Evolutionary conservation across 2,113 vertebrate genomes (phyloP), one percentile per base, ranked within the genome.

Genomic region (Corvus cornix): DNA sequence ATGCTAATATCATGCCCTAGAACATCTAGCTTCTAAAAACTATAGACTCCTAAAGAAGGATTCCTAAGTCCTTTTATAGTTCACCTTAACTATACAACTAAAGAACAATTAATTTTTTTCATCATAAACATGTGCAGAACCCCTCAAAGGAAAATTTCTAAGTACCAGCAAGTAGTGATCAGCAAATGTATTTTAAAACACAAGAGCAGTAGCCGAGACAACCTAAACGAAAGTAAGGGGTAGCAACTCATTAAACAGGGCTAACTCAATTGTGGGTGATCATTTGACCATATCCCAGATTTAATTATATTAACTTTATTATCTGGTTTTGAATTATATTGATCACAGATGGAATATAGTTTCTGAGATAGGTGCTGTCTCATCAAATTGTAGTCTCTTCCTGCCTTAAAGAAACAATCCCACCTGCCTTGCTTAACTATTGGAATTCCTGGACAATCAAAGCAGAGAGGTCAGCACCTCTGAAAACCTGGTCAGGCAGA

Each of bases 281-380:
- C 93, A 86, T 83, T 90, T 97, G 85, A 94, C 79, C 83, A 88
- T 90, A 63, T 66, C 90, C 37, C 55, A 90, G 59, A 88, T 83
- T 76, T 93, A 94, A 97, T 94, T 93, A 95, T 67, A 88, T 80
- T 90, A 93, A 86, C 41, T 49, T 90, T 73, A 93, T 90, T 94
- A 93, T 62, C 75, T 80, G 59, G 31, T 80, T 94, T 85, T 80
- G 82, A 96, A 96, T 80, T 83, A 83, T 77, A 96, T 85, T 88
- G 92, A 92, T 90, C 82, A 92, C 62, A 94, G 85, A 73, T 46
- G 31, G 53, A 87, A 75, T 85, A 77, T 6, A 90, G 83, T 93
- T 92, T 93, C 85, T 77, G 62, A 85, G 31, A 76, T 31, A 83
- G 67, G 22, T 94, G 82, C 85, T 90, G 67, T 76, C 85, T 92